A percentile compares a stretch with the other conserved stretches of the same genome.
These are phyloP conservation scores for Nipponia nippon DNA, from an alignment of 2,113 vertebrate species.

Conservation along the genomic window DNA sequence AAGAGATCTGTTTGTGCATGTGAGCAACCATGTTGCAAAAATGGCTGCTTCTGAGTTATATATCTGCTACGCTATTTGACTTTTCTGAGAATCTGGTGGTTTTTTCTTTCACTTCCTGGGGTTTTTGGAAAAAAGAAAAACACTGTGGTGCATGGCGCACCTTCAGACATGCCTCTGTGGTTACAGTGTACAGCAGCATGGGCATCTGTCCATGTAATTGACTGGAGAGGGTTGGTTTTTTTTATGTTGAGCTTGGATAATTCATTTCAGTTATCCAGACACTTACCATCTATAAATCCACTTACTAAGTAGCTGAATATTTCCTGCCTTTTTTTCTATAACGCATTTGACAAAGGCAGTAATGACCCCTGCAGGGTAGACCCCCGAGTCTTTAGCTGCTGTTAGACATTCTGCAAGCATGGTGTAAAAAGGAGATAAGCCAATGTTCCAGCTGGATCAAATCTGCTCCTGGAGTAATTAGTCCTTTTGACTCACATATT, in stretches of 20 bases:
- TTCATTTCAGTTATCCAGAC: neutral
- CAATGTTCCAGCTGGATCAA: neutral
- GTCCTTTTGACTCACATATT: neutral
- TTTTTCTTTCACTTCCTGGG: neutral
- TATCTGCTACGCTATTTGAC: neutral
- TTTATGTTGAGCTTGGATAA: neutral
- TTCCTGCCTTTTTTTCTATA: neutral
- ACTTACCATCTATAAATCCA: neutral
- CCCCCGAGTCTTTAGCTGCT: neutral
- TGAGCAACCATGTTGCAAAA: neutral
- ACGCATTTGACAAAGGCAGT: neutral
- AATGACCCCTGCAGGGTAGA: neutral
- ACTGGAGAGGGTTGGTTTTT: neutral
- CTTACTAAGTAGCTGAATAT: neutral
- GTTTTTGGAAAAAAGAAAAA: neutral
- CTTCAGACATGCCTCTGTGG: neutral
- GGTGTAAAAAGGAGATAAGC: neutral
- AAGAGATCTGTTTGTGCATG: neutral
- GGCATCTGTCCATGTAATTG: neutral
- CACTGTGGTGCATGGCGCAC: neutral
- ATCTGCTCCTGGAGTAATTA: neutral
- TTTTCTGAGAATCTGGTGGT: neutral
- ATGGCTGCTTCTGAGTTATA: neutral
- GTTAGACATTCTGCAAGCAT: neutral
- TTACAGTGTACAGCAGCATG: neutral